Evolutionary conservation across 2,797 vertebrate genomes (phyloP).

Genomic region (Aldrovandia affinis): DNA sequence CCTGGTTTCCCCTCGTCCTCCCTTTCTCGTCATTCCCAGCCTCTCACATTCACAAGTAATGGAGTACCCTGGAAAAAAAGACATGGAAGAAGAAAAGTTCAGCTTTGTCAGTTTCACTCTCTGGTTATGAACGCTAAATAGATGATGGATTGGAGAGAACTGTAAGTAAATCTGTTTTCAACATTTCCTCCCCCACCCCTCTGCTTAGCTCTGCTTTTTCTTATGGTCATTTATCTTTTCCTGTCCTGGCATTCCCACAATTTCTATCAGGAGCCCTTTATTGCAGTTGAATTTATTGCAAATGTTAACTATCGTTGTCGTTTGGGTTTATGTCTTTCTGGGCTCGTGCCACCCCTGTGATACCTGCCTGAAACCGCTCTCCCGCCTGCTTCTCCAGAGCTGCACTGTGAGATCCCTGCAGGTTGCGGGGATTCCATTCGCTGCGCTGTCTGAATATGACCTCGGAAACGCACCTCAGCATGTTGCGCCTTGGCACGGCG

Average conservation of each 20-base stretch:
- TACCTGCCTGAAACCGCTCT: neutral
- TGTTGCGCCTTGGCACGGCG: slow-evolving; percentile 25
- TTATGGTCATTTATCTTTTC: neutral
- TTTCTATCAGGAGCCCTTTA: slow-evolving; percentile 28
- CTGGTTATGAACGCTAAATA: slow-evolving; percentile 71
- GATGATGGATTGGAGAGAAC: slow-evolving; percentile 85
- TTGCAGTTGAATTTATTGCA: slow-evolving; percentile 36
- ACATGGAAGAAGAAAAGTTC: slow-evolving; percentile 65
- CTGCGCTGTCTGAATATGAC: slow-evolving; percentile 5
- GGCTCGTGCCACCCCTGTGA: neutral
- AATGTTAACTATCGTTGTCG: slow-evolving; percentile 35
- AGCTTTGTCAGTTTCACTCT: slow-evolving; percentile 63
- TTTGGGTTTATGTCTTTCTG: slow-evolving; percentile 35
- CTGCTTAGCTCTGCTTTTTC: neutral
- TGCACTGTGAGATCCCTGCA: neutral
- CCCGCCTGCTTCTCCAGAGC: neutral
- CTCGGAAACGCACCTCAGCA: neutral
- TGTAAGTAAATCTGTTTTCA: slow-evolving; percentile 71
- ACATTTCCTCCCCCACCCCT: slow-evolving; percentile 26
- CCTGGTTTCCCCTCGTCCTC: slow-evolving; percentile 17
- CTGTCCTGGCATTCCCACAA: slow-evolving; percentile 18
- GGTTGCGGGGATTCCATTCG: slow-evolving; percentile 29
- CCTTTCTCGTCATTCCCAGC: slow-evolving; percentile 8
- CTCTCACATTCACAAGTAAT: slow-evolving; percentile 67
- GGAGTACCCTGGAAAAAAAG: slow-evolving; percentile 63